Percentiles rank a stretch among this genome's conserved stretches.
Evolutionary conservation across 2,797 vertebrate genomes (phyloP).

Genomic region (Diceros bicornis): DNA sequence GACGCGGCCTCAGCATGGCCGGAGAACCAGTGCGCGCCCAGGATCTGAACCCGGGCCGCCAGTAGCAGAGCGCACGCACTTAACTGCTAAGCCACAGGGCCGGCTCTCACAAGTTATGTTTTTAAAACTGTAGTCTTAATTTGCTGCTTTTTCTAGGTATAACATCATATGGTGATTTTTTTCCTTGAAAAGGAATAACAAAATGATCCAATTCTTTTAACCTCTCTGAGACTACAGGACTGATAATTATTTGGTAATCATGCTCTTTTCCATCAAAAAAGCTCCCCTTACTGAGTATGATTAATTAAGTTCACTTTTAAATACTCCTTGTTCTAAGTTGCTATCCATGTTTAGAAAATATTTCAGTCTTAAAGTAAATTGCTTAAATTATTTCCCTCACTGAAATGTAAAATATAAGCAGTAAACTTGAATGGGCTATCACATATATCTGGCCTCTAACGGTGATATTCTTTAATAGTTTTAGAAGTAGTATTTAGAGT

Average conservation of each 20-base stretch:
- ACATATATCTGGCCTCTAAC: not conserved
- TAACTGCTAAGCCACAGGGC: too few relatives aligned
- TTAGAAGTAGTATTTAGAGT: slow-evolving; percentile 39
- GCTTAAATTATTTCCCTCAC: slow-evolving; percentile 18
- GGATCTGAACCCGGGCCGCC: too few relatives aligned
- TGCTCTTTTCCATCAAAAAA: not conserved
- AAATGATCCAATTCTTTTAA: slow-evolving; percentile 22
- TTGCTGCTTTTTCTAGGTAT: slow-evolving; percentile 24
- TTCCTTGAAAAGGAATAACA: slow-evolving; percentile 27
- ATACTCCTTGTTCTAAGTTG: not conserved
- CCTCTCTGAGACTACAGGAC: not conserved
- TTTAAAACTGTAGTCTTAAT: slow-evolving; percentile 26
- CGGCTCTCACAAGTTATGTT: not conserved
- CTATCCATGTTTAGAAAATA: slow-evolving; percentile 36
- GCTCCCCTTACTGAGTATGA: not conserved
- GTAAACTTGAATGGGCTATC: not conserved
- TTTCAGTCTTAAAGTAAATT: slow-evolving; percentile 21
- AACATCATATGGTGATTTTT: not conserved
- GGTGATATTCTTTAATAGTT: slow-evolving; percentile 19
- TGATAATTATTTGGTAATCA: not conserved
- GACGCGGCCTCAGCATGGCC: too few relatives aligned
- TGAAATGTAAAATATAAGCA: slow-evolving; percentile 35
- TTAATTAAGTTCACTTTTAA: slow-evolving; percentile 41
- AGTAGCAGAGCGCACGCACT: too few relatives aligned
- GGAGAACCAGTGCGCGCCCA: too few relatives aligned